A percentile compares a stretch with the other conserved stretches of the same genome.
These are phyloP conservation scores for Aurelia aurita complex sp. Pacific DNA, from an alignment of 30 jellyfish, hydroid and myxozoan species.

Conservation along the genomic window DNA sequence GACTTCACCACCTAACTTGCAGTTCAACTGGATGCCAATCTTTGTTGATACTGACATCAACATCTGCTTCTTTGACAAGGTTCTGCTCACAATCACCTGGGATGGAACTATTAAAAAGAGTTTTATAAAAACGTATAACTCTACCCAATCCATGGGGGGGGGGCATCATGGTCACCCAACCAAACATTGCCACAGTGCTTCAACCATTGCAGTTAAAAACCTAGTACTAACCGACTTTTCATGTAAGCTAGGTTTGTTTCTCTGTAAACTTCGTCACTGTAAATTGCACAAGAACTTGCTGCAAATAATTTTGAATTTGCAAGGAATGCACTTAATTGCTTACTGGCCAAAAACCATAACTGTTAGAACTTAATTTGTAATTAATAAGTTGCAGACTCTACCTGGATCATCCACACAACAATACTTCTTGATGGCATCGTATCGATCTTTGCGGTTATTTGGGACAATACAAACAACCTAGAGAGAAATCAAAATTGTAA, in stretches of 20 bases:
- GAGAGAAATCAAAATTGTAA: neutral
- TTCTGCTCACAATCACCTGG: constrained; percentile 93
- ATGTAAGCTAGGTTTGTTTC: too few relatives aligned
- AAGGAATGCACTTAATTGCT: too few relatives aligned
- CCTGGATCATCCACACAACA: constrained; percentile 95
- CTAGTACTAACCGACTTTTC: too few relatives aligned
- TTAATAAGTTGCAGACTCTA: neutral
- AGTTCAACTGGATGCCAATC: constrained; percentile 95
- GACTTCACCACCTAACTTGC: constrained; percentile 98
- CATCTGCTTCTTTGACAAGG: constrained; percentile 92
- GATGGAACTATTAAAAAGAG: constrained; percentile 68
- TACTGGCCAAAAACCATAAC: too few relatives aligned
- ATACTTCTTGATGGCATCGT: constrained; percentile 92
- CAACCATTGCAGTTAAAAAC: too few relatives aligned
- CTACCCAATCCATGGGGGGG: neutral
- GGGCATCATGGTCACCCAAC: neutral
- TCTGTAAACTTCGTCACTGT: too few relatives aligned
- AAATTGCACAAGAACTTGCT: too few relatives aligned
- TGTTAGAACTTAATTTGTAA: too few relatives aligned
- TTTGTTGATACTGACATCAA: constrained; percentile 94
- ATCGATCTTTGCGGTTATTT: constrained; percentile 90
- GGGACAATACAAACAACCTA: constrained; percentile 97
- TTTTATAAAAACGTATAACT: neutral
- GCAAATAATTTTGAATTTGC: too few relatives aligned
- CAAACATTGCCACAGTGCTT: neutral